Conservation (phyloP, 2,113 vertebrate genomes). For the Columba livia region DNA sequence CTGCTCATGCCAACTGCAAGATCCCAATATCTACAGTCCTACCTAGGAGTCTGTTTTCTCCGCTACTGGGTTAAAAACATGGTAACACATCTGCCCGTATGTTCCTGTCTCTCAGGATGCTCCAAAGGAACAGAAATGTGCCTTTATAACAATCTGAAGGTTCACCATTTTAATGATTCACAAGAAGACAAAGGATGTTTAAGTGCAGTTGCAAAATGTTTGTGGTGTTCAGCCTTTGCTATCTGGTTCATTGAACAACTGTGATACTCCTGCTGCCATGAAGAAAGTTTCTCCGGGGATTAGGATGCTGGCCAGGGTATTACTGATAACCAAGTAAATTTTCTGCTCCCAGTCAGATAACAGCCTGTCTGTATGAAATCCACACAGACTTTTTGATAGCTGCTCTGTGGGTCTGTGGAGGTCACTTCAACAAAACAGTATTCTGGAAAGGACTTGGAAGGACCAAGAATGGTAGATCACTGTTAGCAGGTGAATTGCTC, state of each 20-base stretch:
- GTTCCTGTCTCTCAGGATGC: background rate
- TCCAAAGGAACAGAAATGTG: background rate
- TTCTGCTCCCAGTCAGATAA: background rate
- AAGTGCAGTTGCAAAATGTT: background rate
- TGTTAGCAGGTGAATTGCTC: background rate
- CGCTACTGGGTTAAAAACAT: background rate
- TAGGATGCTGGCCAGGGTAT: background rate
- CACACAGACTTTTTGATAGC: background rate
- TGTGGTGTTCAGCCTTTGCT: background rate
- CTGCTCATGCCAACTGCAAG: background rate
- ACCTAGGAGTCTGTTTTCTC: background rate
- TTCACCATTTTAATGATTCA: background rate
- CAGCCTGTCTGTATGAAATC: background rate
- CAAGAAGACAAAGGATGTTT: background rate
- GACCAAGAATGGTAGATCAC: background rate
- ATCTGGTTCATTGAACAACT: background rate
- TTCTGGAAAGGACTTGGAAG: background rate
- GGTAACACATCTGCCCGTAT: background rate
- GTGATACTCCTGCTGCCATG: background rate
- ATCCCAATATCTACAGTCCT: background rate
- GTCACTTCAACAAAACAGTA: background rate
- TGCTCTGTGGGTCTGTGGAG: background rate
- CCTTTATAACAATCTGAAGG: background rate
- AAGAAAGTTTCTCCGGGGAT: background rate
- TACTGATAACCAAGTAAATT: background rate